Evolutionary conservation across 2,888 invertebrate species (phyloP), one percentile per base, ranked within the genome.

Genomic region (Pandemis heparana): DNA sequence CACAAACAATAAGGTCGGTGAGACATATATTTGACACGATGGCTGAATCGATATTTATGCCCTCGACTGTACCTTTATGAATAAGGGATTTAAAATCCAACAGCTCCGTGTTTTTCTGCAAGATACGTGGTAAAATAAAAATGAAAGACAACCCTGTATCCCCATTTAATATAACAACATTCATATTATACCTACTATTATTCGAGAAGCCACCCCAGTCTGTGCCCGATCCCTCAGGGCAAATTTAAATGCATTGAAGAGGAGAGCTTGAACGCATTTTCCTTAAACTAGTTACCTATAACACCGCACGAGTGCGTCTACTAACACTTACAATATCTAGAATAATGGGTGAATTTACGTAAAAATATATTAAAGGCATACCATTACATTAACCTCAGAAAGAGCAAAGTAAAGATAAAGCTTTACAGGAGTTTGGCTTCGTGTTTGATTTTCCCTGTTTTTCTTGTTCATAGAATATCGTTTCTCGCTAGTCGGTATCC

Each of bases 231-330:
- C 38, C 59, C 32, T 75, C 23, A 56, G 53, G 67, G 75, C 67
- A 71, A 69, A 78, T 79, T 79, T 79, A 78, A 77, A 79, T 79
- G 79, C 79, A 79, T 78, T 77, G 74, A 74, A 64, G 60, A 65
- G 14, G 56, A 63, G 61, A 38, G 41, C 61, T 64, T 68, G 71
- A 68, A 59, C 60, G 69, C 73, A 64, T 69, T 69, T 74, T 38
- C 64, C 18, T 18, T 48, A 69, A 63, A 73, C 64, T 73, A 73
- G 64, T 63, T 51, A 56, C 60, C 63, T 69, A 59, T 69, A 69
- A 65, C 39, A 56, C 16, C 68, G 73, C 73, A 65, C 73, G 69
- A 69, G 64, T 56, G 73, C 68, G n/a, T 60, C 32, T 10, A 10
- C 43, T 64, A 46, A 39, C 53, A 14, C 51, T 39, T 10, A 51